phyloP scores from a whole-genome alignment of 2,113 vertebrate genomes.

The Raja brachyura region DNA sequence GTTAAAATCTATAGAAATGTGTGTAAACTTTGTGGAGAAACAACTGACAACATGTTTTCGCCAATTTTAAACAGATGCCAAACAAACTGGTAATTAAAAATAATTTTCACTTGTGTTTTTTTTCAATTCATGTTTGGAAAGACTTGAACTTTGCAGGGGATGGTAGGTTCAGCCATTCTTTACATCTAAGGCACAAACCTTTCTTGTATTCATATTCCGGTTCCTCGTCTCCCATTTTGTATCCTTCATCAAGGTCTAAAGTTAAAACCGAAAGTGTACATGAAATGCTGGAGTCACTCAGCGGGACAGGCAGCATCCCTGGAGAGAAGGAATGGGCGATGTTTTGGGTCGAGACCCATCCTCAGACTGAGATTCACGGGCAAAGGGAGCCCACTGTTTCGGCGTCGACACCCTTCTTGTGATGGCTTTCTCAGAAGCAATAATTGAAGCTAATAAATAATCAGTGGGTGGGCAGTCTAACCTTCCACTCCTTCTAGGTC shows the following conservation, averaged over 20 bases:
- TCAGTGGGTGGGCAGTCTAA: no score
- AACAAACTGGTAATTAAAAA: background rate
- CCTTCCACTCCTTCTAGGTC: no score
- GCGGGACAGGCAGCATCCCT: no score
- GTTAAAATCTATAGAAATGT: background rate
- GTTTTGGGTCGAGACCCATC: no score
- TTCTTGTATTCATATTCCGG: background rate
- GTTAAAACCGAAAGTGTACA: no score
- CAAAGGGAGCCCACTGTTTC: no score
- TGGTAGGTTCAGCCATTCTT: background rate
- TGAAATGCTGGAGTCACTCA: no score
- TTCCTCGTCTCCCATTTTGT: background rate
- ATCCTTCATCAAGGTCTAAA: background rate
- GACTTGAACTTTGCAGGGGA: background rate
- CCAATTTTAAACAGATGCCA: background rate
- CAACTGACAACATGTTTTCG: background rate
- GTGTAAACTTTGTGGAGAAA: background rate
- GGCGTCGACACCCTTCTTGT: no score
- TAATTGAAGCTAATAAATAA: no score
- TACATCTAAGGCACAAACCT: background rate
- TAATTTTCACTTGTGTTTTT: background rate
- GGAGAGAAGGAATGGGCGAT: no score
- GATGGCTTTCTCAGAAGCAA: no score
- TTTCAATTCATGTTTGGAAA: background rate
- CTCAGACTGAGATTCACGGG: no score